Conservation (phyloP, 37 sponge, comb jelly and placozoan species). For the Geodia barretti region DNA sequence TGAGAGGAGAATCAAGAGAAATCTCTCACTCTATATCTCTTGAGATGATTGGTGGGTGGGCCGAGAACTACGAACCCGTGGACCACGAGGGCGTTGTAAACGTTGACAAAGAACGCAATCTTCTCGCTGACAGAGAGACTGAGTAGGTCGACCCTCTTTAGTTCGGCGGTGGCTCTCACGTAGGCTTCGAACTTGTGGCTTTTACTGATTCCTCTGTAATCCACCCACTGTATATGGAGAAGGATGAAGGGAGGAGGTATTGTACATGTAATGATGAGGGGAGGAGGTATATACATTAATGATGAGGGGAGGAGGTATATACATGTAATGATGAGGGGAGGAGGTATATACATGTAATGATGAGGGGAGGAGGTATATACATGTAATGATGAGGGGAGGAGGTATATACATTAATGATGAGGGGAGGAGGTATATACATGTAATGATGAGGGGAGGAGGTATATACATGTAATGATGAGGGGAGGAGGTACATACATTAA, state of each 20-base stretch:
- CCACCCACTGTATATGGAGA: slow-evolving; percentile 64
- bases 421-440: background rate
- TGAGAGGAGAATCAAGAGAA: no score
- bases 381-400: background rate
- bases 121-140: slow-evolving; percentile 51
- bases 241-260: background rate
- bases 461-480: background rate
- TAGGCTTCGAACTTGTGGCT: slow-evolving; percentile 89
- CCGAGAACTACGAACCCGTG: slow-evolving; percentile 94
- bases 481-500: background rate
- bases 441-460: background rate
- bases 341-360: background rate
- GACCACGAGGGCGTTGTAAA: slow-evolving; percentile 95
- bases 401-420: background rate
- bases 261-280: background rate
- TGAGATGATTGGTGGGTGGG: slow-evolving; percentile 79
- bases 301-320: background rate
- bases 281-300: background rate
- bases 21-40: slow-evolving; percentile 71
- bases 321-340: background rate
- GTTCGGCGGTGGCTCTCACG: slow-evolving; percentile 80
- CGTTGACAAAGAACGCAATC: slow-evolving; percentile 91
- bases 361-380: background rate
- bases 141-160: slow-evolving; percentile 83
- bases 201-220: slow-evolving; percentile 84